Percentiles rank a stretch among this genome's conserved stretches.
These are phyloP conservation scores for Lasioglossum vierecki DNA, from an alignment of 2,888 invertebrate genomes.

Conservation along the genomic window DNA sequence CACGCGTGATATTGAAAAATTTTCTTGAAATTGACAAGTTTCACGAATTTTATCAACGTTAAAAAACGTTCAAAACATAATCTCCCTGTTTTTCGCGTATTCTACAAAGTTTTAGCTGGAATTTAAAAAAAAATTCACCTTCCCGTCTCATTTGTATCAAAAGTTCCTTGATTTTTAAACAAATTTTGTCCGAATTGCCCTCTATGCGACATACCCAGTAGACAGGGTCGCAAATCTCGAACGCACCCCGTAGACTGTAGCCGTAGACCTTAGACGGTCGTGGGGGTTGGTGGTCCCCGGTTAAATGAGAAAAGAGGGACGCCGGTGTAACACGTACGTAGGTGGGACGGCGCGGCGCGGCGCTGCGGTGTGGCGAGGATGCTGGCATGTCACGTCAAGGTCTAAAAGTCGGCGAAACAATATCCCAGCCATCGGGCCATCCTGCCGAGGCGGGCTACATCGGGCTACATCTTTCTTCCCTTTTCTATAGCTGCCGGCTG, in stretches of 20 bases:
- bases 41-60: no score
- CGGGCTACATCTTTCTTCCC: constrained; percentile 53
- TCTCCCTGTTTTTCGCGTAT: no score
- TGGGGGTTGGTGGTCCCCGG: constrained; percentile 8
- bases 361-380: constrained; percentile 56
- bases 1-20: no score
- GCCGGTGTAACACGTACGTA: constrained; percentile 13
- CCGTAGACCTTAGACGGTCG: constrained; percentile 7
- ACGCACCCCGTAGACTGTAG: constrained; percentile 19
- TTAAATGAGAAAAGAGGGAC: constrained; percentile 28
- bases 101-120: no score
- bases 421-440: constrained; percentile 70
- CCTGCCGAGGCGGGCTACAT: constrained; percentile 44
- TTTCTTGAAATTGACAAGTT: no score
- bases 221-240: background rate
- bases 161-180: no score
- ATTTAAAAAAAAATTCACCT: no score
- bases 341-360: constrained; percentile 37
- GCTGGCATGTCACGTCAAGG: constrained; percentile 71
- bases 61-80: no score
- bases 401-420: constrained; percentile 81
- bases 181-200: no score
- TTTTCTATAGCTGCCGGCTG: constrained; percentile 51
- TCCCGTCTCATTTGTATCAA: no score
- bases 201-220: background rate